Evolutionary conservation across 2,888 invertebrate genomes (phyloP).

Genomic region (Gymnoscelis rufifasciata): DNA sequence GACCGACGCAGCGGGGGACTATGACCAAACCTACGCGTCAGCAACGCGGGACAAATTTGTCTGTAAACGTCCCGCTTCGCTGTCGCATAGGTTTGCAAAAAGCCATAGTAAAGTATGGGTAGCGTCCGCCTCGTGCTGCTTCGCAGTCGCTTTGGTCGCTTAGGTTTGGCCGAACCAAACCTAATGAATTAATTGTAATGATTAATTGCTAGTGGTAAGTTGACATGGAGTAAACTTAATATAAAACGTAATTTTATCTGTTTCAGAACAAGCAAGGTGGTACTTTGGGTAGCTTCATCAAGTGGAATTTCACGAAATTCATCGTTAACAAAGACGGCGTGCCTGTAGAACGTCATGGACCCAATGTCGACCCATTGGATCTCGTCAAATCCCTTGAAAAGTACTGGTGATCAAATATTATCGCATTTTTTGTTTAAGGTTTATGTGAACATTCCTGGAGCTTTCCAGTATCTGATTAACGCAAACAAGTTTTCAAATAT

Average conservation of each 20-base stretch:
- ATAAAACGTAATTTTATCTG: constrained; percentile 5
- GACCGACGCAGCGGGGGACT: too few relatives aligned
- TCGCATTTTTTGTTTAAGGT: constrained; percentile 12
- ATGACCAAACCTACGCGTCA: too few relatives aligned
- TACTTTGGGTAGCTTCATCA: constrained; percentile 82
- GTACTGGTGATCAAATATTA: constrained; percentile 65
- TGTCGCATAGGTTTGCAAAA: too few relatives aligned
- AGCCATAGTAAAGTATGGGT: too few relatives aligned
- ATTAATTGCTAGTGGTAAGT: too few relatives aligned
- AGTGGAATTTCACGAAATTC: constrained; percentile 94
- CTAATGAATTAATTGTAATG: background rate
- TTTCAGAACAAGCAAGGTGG: constrained; percentile 75
- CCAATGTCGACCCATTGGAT: constrained; percentile 77
- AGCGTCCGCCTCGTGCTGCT: too few relatives aligned
- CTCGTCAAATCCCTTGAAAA: constrained; percentile 76
- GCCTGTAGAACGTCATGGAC: constrained; percentile 83
- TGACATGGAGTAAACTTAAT: too few relatives aligned
- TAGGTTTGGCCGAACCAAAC: too few relatives aligned
- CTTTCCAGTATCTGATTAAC: constrained; percentile 5
- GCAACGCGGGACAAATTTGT: too few relatives aligned
- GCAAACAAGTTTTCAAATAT: too few relatives aligned
- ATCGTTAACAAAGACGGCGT: constrained; percentile 85
- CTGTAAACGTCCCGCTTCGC: too few relatives aligned
- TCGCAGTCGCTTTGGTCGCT: too few relatives aligned
- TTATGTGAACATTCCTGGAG: constrained; percentile 17